Evolutionary conservation across 1,140 invertebrate genomes (phyloP), one percentile per base, ranked within the genome.

Genomic region (Matsumurasca onukii): DNA sequence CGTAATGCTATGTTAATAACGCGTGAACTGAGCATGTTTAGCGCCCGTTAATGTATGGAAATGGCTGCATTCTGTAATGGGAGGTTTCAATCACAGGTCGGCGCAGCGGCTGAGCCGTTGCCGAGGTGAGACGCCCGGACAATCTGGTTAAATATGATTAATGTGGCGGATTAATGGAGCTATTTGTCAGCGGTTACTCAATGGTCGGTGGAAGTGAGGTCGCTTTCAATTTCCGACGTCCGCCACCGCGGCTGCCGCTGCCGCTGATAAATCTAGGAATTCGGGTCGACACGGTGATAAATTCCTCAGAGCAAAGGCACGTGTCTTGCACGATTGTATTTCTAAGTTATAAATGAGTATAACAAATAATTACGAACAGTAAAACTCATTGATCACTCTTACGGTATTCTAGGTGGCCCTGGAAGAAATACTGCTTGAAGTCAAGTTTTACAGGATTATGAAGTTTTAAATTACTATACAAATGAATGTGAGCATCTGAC

Each of bases 91-190:
- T 59, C 55, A 24, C 55, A 5, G 34, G 34, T 17, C 34, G 34
- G 17, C 34, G 55, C 55, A 29, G 3, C 25, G 55, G 24, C 55
- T 25, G 55, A 15, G 49, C 24, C 5, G 22, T 22, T 29, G 55
- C 34, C 5, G 5, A 39, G 34, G 34, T 39, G 34, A 39, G 34
- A 39, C 34, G 34, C 17, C 34, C 34, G 39, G 39, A 59, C 55
- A 59, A 59, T 59, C 55, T 24, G 55, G 55, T 59, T 59, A 59
- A 59, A 59, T 25, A 59, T 59, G 55, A 59, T 59, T 59, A 59
- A 59, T 59, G 55, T n/a, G 2, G 1, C 3, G 22, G 22, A 59
- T 59, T 59, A 59, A 27, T 27, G 22, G 22, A 25, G 3, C 49
- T 5, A 13, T 59, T 59, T 59, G 55, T 59, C 55, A 29, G 34